Percentiles rank a stretch among this genome's conserved stretches.
Conservation (phyloP, 1,140 invertebrate genomes). For the Manduca sexta region DNA sequence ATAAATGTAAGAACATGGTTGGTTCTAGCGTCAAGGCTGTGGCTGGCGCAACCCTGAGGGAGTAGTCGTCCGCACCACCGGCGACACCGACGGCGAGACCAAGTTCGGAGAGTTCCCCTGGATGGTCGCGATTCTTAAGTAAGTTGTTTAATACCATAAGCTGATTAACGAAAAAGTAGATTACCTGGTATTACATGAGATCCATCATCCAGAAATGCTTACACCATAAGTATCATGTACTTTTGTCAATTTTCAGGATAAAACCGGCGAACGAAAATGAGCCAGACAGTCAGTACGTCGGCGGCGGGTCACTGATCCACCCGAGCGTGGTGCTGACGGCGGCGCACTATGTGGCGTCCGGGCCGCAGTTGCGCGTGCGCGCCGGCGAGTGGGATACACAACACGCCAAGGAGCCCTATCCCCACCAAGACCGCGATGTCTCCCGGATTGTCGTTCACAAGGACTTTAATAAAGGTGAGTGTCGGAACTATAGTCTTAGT, state of each 20-base stretch:
- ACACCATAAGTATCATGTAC: too few species aligned
- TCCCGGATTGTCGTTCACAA: conserved; percentile 64
- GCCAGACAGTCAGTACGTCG: conserved; percentile 76
- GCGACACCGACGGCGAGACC: conserved; percentile 76
- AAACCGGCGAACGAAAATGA: conserved; percentile 72
- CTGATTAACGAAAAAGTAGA: neutral
- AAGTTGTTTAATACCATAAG: conserved; percentile 21
- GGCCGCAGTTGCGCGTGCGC: conserved; percentile 43
- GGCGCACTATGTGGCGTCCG: conserved; percentile 44
- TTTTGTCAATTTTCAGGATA: conserved; percentile 44
- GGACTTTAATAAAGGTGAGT: conserved; percentile 60
- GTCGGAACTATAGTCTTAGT: too few species aligned
- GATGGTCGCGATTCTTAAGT: conserved; percentile 85
- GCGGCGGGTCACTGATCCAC: conserved; percentile 85
- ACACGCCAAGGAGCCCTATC: conserved; percentile 68
- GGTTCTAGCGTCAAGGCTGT: conserved; percentile 72
- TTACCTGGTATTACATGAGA: neutral
- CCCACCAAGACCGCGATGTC: conserved; percentile 74
- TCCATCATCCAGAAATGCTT: neutral
- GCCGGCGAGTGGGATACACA: conserved; percentile 79
- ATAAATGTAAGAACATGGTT: neutral
- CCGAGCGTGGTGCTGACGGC: conserved; percentile 81
- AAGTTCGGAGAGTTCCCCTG: conserved; percentile 85
- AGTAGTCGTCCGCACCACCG: conserved; percentile 80
- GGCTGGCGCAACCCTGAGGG: conserved; percentile 81